Evolutionary conservation across 2,797 vertebrate genomes (phyloP).

Genomic region (Dryobates pubescens): DNA sequence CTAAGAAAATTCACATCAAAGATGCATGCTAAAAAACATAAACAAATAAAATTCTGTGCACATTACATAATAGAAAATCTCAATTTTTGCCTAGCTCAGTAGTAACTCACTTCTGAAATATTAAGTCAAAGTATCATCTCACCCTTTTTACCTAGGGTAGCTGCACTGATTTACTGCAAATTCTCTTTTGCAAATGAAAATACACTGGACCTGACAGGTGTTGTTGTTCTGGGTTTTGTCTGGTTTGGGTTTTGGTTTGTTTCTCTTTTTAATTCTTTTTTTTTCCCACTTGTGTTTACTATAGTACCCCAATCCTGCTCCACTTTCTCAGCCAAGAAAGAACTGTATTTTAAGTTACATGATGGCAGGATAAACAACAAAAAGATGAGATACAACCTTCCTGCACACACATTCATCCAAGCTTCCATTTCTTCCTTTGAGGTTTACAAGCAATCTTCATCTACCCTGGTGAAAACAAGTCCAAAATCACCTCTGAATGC

Average conservation of each 20-base stretch:
- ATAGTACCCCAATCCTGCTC: neutral
- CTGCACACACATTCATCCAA: neutral
- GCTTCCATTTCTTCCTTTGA: neutral
- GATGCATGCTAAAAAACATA: rapidly evolving
- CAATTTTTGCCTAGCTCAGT: neutral
- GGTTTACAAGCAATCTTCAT: neutral
- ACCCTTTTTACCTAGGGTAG: neutral
- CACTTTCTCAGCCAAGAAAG: neutral
- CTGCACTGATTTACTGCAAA: neutral
- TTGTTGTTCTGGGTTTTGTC: too few species aligned
- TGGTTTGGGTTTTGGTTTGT: too few species aligned
- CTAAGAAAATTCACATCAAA: neutral
- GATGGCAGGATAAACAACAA: neutral
- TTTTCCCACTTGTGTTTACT: neutral
- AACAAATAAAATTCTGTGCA: neutral
- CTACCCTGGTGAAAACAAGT: neutral
- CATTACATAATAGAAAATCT: neutral
- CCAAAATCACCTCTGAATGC: neutral
- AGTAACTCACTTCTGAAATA: neutral
- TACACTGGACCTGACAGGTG: rapidly evolving
- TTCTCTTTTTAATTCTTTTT: neutral
- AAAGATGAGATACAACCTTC: rapidly evolving
- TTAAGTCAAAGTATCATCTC: neutral
- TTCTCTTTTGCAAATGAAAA: neutral
- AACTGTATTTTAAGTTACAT: neutral